A percentile compares a stretch with the other conserved stretches of the same genome.
phyloP scores from a whole-genome alignment of 2,113 vertebrate species.

The Pollimyrus isidori region DNA sequence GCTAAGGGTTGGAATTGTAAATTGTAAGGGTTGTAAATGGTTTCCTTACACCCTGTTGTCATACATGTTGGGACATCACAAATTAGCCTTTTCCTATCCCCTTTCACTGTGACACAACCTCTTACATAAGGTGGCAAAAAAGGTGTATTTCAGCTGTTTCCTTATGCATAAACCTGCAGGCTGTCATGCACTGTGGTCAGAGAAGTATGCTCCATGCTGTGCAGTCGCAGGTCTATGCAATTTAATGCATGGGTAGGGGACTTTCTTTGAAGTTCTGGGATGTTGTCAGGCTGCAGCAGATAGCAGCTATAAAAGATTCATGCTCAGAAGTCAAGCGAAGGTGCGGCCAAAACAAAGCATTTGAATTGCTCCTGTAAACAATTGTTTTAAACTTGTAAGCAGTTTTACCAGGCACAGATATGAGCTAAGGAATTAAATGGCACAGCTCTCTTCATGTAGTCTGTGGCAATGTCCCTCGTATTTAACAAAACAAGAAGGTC shows the following conservation, averaged over 20 bases:
- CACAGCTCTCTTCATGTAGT: background rate
- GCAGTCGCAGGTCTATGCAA: background rate
- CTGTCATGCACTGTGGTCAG: background rate
- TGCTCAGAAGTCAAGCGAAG: background rate
- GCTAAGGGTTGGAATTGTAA: too few relatives aligned
- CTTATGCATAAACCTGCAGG: background rate
- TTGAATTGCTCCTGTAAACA: background rate
- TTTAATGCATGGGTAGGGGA: background rate
- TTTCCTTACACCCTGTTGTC: background rate
- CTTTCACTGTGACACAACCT: background rate
- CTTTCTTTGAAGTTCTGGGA: background rate
- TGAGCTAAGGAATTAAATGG: background rate
- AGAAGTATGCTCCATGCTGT: background rate
- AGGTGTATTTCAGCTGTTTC: background rate
- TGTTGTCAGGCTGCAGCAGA: background rate
- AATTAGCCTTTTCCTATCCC: background rate
- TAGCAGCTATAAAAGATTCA: background rate
- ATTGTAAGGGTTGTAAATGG: too few relatives aligned
- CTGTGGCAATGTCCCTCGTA: background rate
- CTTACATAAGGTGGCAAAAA: background rate
- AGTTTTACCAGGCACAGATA: background rate
- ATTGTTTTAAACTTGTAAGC: background rate
- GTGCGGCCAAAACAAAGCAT: background rate
- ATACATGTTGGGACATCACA: background rate
- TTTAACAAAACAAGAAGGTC: background rate